phyloP scores from a whole-genome alignment of 2,797 vertebrate genomes.

The Neosilurus mollespiculum region DNA sequence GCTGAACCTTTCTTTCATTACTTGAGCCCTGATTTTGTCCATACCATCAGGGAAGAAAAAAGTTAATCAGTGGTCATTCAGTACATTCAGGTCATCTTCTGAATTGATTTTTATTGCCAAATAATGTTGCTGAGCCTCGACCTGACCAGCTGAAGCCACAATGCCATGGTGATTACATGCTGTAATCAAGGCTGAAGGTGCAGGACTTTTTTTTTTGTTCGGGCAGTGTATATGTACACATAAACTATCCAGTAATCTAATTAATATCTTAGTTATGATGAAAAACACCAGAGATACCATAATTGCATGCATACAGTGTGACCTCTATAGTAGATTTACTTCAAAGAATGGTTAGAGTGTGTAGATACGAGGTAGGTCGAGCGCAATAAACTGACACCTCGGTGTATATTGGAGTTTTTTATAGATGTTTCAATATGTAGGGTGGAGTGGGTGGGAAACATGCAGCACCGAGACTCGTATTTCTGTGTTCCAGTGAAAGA shows the following conservation, averaged over 20 bases:
- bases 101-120: no score
- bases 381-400: not conserved
- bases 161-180: no score
- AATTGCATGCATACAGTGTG: not conserved
- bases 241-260: not conserved
- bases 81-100: no score
- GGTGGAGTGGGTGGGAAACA: not conserved
- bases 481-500: conserved; percentile 24
- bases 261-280: not conserved
- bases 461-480: not conserved
- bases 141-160: no score
- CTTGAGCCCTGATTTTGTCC: no score
- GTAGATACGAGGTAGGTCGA: not conserved
- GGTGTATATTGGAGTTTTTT: not conserved
- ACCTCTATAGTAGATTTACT: not conserved
- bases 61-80: no score
- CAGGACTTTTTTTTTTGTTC: no score
- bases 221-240: no score
- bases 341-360: not conserved
- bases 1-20: no score
- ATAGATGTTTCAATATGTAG: not conserved
- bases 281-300: not conserved
- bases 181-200: no score
- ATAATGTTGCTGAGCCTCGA: no score
- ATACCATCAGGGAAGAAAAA: no score